Percentiles rank a stretch among this genome's conserved stretches.
phyloP scores from a whole-genome alignment of 2,113 vertebrate genomes.

The Siphamia tubifer region DNA sequence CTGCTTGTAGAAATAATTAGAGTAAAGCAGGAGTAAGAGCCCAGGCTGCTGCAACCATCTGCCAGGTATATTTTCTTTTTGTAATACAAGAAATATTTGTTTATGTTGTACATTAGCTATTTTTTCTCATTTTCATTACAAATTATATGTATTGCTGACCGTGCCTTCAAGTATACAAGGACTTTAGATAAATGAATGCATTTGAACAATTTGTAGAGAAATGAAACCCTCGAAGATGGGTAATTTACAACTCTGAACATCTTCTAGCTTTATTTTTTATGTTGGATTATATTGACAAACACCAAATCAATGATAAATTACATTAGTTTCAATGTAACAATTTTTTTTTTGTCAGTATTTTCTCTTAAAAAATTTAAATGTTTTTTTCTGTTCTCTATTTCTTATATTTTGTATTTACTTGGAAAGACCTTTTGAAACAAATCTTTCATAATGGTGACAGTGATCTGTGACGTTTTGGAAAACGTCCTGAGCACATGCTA shows the following conservation, averaged over 20 bases:
- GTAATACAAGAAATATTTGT: slow-evolving; percentile 41
- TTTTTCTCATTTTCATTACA: background rate
- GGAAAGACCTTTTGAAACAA: background rate
- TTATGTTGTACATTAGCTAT: slow-evolving; percentile 4
- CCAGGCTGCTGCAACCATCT: slow-evolving; percentile 63
- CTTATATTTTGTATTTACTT: too few relatives aligned
- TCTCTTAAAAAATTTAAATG: too few relatives aligned
- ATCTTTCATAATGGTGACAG: background rate
- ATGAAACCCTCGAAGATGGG: background rate
- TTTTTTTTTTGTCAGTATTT: background rate
- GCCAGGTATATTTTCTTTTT: slow-evolving; percentile 61
- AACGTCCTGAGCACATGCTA: background rate
- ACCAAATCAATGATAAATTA: too few relatives aligned
- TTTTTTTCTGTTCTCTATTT: too few relatives aligned
- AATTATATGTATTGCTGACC: slow-evolving; percentile 13
- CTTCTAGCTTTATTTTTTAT: background rate
- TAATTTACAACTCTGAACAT: slow-evolving; percentile 16
- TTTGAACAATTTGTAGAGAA: slow-evolving; percentile 1
- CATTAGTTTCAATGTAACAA: background rate
- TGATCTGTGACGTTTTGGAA: background rate
- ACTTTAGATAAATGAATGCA: background rate
- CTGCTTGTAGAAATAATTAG: slow-evolving; percentile 71
- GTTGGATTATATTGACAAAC: background rate
- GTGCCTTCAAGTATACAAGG: background rate
- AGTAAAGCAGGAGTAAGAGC: slow-evolving; percentile 62